phyloP scores from a whole-genome alignment of 2,113 vertebrate species.

The Mormoops blainvillei region DNA sequence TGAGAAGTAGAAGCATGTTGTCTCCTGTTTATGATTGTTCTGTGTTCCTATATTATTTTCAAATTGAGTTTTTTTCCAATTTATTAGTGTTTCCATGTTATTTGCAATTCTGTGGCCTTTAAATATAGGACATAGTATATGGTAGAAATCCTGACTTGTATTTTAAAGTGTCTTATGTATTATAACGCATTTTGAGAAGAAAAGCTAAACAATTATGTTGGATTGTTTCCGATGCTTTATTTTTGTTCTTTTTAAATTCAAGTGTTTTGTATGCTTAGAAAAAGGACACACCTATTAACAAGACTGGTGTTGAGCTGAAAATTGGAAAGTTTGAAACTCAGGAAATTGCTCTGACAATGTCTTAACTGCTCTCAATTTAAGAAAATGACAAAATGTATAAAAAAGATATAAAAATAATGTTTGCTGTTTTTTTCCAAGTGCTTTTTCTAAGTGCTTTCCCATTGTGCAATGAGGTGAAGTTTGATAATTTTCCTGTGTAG shows the following conservation, averaged over 20 bases:
- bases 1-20: not conserved
- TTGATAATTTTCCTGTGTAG: conserved; percentile 23
- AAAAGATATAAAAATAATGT: conserved; percentile 37
- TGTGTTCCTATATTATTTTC: not conserved
- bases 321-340: conserved; percentile 57
- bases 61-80: not conserved
- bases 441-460: conserved; percentile 40
- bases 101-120: not conserved
- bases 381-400: conserved; percentile 53
- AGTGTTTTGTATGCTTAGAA: conserved; percentile 48
- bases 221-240: conserved; percentile 41
- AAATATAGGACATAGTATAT: not conserved
- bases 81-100: conserved; percentile 21
- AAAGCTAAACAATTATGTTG: conserved; percentile 23
- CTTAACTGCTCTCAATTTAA: conserved; percentile 56
- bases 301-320: conserved; percentile 48
- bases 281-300: not conserved
- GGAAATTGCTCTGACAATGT: conserved; percentile 62
- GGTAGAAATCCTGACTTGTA: not conserved
- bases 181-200: conserved; percentile 13
- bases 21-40: not conserved
- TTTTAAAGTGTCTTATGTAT: not conserved
- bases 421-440: conserved; percentile 30
- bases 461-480: conserved; percentile 59
- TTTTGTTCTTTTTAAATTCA: conserved; percentile 53